A percentile compares a stretch with the other conserved stretches of the same genome.
Conservation (phyloP, 2,888 invertebrate genomes). For the Iselma pallidipennis region DNA sequence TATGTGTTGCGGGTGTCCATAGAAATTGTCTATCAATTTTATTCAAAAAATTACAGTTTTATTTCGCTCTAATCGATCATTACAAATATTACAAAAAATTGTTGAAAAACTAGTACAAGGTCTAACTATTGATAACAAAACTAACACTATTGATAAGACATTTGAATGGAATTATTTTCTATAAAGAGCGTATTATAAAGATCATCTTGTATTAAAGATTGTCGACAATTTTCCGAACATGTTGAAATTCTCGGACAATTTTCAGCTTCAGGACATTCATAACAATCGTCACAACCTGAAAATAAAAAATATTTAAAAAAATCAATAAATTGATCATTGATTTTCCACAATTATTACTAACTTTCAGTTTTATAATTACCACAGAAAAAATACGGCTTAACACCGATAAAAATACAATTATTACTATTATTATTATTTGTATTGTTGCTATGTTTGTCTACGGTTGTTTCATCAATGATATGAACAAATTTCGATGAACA, state of each 20-base stretch:
- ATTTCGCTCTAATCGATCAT: too few relatives aligned
- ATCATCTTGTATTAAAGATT: background rate
- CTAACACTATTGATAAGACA: background rate
- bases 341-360: background rate
- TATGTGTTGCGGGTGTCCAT: too few relatives aligned
- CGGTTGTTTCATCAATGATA: too few relatives aligned
- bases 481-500: conserved; percentile 14
- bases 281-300: conserved; percentile 17
- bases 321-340: too few relatives aligned
- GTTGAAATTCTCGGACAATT: background rate
- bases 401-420: conserved; percentile 5
- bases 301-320: background rate
- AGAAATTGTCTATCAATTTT: too few relatives aligned
- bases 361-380: conserved; percentile 8
- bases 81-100: too few relatives aligned
- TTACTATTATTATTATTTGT: background rate
- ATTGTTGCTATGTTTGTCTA: too few relatives aligned
- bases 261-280: background rate
- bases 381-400: conserved; percentile 9
- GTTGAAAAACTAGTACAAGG: background rate
- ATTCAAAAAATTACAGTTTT: background rate
- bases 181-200: conserved; percentile 10
- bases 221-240: conserved; percentile 4
- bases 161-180: background rate
- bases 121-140: background rate